Base-by-base conservation (phyloP, 1,140 invertebrate species). In the Adelges cooleyi region DNA sequence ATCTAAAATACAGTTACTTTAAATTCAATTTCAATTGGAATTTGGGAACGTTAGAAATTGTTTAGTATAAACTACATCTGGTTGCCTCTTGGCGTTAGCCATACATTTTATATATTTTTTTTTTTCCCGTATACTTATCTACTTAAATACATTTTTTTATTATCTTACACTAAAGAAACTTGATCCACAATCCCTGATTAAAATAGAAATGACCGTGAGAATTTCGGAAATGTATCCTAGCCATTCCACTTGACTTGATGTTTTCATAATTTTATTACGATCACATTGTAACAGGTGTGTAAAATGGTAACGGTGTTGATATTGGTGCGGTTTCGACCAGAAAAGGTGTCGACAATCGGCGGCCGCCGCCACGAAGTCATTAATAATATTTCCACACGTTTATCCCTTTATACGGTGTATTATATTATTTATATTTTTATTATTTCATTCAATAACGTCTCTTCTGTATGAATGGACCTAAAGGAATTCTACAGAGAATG, bases 191-290 rank as follows among this genome's bases (percentile, higher is more conserved):
- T n/a, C n/a, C n/a, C n/a, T n/a, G n/a, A n/a, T n/a, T n/a, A n/a
- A n/a, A n/a, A n/a, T n/a, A n/a, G 29, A 33, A 33, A 33, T 33
- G 25, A 15, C 20, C 53, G 53, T 56, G 53, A 56, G 53, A 56
- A 56, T 44, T 56, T 25, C 36, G 38, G 17, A 5, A 42, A 36
- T 13, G 40, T 56, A 40, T 38, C 20, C 18, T 11, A 38, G 36
- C 38, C 17, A 40, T 56, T 56, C 53, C 53, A 56, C 53, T 56
- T 38, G 25, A 56, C 53, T 56, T 56, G 53, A 56, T 38, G 36
- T 44, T 56, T 56, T 56, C 38, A 56, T 42, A 56, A 11, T 40
- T 38, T 23, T 22, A 53, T 53, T 38, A 17, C 36, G 10, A 40
- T 20, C 52, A 22, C 40, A 20, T 38, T 27, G 27, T 18, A 38